Evolutionary conservation across 2,113 vertebrate species (phyloP), one percentile per base, ranked within the genome.

Genomic region (Accipiter cooperii): DNA sequence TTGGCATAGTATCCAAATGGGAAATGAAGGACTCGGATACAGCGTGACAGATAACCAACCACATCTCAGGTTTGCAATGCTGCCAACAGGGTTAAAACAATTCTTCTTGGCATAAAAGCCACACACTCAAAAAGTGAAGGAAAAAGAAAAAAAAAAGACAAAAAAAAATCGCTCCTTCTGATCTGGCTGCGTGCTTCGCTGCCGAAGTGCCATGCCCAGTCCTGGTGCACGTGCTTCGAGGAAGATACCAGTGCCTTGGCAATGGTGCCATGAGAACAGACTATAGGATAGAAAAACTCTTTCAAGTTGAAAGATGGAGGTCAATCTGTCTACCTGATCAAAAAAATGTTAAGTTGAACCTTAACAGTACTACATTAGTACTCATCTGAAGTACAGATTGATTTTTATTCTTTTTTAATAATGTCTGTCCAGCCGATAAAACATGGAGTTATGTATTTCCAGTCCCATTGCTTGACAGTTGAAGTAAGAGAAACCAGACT

Each of bases 171-270:
- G 0, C 22, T 40, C 44, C 17, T 74, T 63, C 38, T 84, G 22
- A 65, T 17, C 15, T 13, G 28, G 18, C 49, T 36, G 13, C 0
- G 0, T 8, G 17, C 24, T 76, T 36, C 0, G 2, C 17, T 73
- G 84, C 40, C 1, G 0, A 74, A 51, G 40, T 8, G 3, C 51
- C 1, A 1, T 9, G 34, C 8, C 61, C 28, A 18, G 55, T 21
- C 29, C 69, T 20, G 7, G 38, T 12, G 4, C 17, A 44, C 0
- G 0, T 16, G 33, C 66, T 66, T 34, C 63, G 21, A 15, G n/a
- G 17, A 47, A 31, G n/a, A 36, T 8, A 26, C 9, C 1, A 7
- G 25, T 13, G 13, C 26, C 47, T 25, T 44, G n/a, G 57, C 6
- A 2, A 61, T 22, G 36, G 65, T 29, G 13, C 78, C 44, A 4